Percentiles rank a stretch among this genome's conserved stretches.
phyloP scores from a whole-genome alignment of 2,113 vertebrate species.

The Ciconia maguari region DNA sequence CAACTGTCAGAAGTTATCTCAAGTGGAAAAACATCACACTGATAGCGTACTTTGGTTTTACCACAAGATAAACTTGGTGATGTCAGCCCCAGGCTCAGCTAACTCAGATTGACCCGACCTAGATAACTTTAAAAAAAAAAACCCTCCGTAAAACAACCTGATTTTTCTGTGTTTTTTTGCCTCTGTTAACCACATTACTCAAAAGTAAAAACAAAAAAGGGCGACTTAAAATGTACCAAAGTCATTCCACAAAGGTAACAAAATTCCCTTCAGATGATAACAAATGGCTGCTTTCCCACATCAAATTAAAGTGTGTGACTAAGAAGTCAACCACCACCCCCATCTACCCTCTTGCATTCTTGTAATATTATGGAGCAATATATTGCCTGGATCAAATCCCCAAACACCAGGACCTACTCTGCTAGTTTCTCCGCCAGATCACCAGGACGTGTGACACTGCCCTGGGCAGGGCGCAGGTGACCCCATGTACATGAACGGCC shows the following conservation, averaged over 20 bases:
- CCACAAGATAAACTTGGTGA: conserved; percentile 35
- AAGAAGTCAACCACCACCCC: background rate
- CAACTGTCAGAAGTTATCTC: conserved; percentile 43
- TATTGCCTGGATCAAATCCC: background rate
- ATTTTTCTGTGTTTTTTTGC: background rate
- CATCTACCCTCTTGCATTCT: background rate
- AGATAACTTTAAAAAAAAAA: background rate
- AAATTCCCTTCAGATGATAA: background rate
- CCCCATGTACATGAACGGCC: accelerated
- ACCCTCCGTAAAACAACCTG: background rate
- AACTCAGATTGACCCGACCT: conserved; percentile 37
- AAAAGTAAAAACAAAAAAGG: background rate
- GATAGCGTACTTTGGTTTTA: conserved; percentile 34
- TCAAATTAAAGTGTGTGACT: background rate
- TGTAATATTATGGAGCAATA: background rate
- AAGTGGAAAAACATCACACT: conserved; percentile 41
- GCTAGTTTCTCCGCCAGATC: background rate
- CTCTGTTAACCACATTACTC: background rate
- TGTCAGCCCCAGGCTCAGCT: conserved; percentile 43
- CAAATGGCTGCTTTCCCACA: background rate
- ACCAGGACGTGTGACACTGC: background rate
- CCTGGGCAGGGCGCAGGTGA: background rate
- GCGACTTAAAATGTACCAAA: background rate
- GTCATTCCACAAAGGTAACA: background rate
- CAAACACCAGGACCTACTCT: background rate